A percentile compares a stretch with the other conserved stretches of the same genome.
Evolutionary conservation across 2,797 vertebrate genomes (phyloP).

Genomic region (Danio jaintianensis): DNA sequence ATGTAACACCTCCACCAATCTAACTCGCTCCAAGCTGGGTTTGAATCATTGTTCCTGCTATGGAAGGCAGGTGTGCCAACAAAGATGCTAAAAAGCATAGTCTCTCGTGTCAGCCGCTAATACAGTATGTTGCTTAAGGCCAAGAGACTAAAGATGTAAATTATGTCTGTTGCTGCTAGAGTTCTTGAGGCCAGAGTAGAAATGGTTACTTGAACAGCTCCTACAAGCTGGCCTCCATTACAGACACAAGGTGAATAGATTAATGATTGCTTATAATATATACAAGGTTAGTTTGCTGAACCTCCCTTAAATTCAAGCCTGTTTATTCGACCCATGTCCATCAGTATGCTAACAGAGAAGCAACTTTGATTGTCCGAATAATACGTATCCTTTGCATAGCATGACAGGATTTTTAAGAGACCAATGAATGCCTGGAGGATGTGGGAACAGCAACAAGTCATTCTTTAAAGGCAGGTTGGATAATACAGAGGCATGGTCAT

Average conservation of each 20-base stretch:
- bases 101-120: no score
- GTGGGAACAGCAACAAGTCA: constrained; percentile 47
- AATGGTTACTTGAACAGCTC: not conserved
- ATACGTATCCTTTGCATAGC: constrained; percentile 31
- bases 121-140: no score
- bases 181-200: no score
- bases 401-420: constrained; percentile 49
- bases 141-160: no score
- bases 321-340: constrained; percentile 34
- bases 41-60: no score
- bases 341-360: constrained; percentile 32
- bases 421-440: constrained; percentile 49
- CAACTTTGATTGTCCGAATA: constrained; percentile 29
- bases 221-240: not conserved
- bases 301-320: not conserved
- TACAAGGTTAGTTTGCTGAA: constrained; percentile 26
- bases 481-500: constrained; percentile 62
- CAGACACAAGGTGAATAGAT: not conserved
- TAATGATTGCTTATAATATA: constrained; percentile 11
- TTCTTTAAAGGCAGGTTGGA: constrained; percentile 63
- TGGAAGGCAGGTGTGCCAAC: no score
- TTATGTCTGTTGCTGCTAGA: no score
- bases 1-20: no score
- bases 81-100: no score
- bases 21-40: no score